A percentile compares a stretch with the other conserved stretches of the same genome.
Evolutionary conservation across 1,140 invertebrate genomes (phyloP).

Genomic region (Anoplophora glabripennis): DNA sequence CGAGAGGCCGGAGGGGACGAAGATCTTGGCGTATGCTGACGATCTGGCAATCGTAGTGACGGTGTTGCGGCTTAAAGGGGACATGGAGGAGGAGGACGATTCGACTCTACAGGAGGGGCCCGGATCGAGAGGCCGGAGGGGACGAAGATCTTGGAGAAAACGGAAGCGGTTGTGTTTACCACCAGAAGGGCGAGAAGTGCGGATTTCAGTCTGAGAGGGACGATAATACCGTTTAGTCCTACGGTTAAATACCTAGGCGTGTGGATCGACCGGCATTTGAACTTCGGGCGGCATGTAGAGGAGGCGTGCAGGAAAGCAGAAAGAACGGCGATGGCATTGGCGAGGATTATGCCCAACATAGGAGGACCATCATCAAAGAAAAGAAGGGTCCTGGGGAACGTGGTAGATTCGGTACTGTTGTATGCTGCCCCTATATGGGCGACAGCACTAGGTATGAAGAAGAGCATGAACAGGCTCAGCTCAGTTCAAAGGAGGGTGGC

Average conservation of each 20-base stretch:
- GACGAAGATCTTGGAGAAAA: neutral
- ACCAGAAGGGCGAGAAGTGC: too few species aligned
- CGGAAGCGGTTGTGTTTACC: too few species aligned
- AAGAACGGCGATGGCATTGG: neutral
- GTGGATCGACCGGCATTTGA: too few species aligned
- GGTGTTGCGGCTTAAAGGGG: neutral
- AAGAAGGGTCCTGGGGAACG: neutral
- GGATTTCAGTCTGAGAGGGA: too few species aligned
- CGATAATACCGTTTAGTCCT: too few species aligned
- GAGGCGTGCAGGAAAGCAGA: neutral
- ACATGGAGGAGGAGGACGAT: neutral
- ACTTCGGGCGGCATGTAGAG: neutral
- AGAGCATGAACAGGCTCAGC: neutral
- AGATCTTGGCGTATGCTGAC: conserved; percentile 20
- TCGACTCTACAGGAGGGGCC: too few species aligned
- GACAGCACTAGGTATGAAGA: neutral
- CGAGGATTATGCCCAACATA: conserved; percentile 6
- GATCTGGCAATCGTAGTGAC: conserved; percentile 16
- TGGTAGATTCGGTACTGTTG: neutral
- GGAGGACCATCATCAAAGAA: neutral
- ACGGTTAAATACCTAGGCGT: too few species aligned
- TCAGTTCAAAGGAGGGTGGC: conserved; percentile 4
- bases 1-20: conserved; percentile 5
- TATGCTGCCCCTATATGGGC: conserved; percentile 8
- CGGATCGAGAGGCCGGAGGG: too few species aligned